Evolutionary conservation across 2,888 invertebrate genomes (phyloP).

Genomic region (Rhingia rostrata): DNA sequence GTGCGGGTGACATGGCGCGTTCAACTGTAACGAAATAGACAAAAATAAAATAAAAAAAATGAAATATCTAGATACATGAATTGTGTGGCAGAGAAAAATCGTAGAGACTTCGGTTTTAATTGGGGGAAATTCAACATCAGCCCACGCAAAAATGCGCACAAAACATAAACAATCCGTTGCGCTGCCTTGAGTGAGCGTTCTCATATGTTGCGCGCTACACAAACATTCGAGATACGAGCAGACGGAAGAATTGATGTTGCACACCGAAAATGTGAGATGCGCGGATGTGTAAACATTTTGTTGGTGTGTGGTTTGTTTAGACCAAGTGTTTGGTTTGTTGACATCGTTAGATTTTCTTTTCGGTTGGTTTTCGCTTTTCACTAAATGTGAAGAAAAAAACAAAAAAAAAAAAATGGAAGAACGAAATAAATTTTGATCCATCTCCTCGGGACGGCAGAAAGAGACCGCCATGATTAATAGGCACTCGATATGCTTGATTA

Average conservation of each 20-base stretch:
- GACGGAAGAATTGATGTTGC: slow-evolving; percentile 33
- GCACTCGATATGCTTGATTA: slow-evolving; percentile 50
- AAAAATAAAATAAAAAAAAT: slow-evolving; percentile 11
- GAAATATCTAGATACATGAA: slow-evolving; percentile 14
- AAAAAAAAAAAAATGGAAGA: background rate
- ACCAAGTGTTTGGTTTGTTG: slow-evolving; percentile 49
- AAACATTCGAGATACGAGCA: no score
- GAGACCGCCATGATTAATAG: slow-evolving; percentile 58
- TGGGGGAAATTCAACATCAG: slow-evolving; percentile 5
- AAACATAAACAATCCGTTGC: slow-evolving; percentile 31
- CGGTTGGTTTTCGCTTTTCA: slow-evolving; percentile 23
- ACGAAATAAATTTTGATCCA: slow-evolving; percentile 43
- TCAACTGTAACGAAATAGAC: slow-evolving; percentile 79
- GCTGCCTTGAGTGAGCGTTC: slow-evolving; percentile 43
- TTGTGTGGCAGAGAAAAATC: background rate
- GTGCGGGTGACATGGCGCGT: slow-evolving; percentile 83
- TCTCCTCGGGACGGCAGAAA: slow-evolving; percentile 9
- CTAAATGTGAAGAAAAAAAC: slow-evolving; percentile 9
- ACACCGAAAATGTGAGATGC: slow-evolving; percentile 24
- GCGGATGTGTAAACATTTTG: slow-evolving; percentile 47
- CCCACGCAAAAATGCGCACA: slow-evolving; percentile 30
- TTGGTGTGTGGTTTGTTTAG: slow-evolving; percentile 34
- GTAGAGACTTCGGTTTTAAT: slow-evolving; percentile 21
- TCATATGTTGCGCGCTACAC: slow-evolving; percentile 39
- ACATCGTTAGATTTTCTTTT: slow-evolving; percentile 26